Evolutionary conservation across 2,797 vertebrate genomes (phyloP).

Genomic region (Chromis chromis): DNA sequence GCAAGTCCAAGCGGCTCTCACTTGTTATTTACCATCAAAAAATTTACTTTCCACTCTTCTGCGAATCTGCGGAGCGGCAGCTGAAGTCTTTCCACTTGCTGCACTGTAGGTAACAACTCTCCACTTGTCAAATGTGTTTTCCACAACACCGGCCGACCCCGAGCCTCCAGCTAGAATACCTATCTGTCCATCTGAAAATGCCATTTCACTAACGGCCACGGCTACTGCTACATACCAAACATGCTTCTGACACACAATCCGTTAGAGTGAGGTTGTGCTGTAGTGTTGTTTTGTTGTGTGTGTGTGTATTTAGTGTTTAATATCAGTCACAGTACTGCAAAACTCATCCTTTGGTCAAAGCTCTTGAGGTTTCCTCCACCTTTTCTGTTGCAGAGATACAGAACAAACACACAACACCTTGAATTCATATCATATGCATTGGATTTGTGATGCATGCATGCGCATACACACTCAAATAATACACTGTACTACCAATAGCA

Average conservation of each 20-base stretch:
- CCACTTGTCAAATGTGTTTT: conserved; percentile 66
- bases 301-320: conserved; percentile 15
- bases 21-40: conserved; percentile 25
- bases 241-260: conserved; percentile 32
- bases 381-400: conserved; percentile 12
- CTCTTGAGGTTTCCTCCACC: conserved; percentile 14
- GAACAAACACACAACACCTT: neutral
- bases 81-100: conserved; percentile 45
- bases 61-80: conserved; percentile 27
- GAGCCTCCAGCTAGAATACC: conserved; percentile 47
- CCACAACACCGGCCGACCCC: conserved; percentile 45
- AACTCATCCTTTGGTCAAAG: conserved; percentile 19
- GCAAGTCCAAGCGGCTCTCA: neutral
- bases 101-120: conserved; percentile 30
- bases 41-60: conserved; percentile 32
- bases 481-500: neutral
- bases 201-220: conserved; percentile 50
- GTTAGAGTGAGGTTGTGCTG: conserved; percentile 7
- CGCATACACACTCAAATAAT: neutral
- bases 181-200: conserved; percentile 69
- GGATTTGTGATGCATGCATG: neutral
- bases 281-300: conserved; percentile 3
- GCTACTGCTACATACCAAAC: conserved; percentile 54
- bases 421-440: conserved; percentile 5
- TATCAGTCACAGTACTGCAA: conserved; percentile 3